Evolutionary conservation across 23 tunicate genomes (phyloP).

Genomic region (Trididemnum clinides): DNA sequence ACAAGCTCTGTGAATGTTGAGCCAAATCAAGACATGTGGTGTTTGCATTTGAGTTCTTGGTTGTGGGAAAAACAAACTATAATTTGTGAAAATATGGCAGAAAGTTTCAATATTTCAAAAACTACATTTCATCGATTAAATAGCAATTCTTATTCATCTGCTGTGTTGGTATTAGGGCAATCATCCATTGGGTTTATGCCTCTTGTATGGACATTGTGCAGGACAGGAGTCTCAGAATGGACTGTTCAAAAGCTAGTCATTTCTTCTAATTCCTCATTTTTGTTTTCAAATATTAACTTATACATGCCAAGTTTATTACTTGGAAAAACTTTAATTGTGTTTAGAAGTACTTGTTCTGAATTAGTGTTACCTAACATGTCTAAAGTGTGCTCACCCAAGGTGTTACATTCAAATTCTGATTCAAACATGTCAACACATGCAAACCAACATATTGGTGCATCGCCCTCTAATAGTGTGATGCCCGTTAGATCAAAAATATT

Average conservation of each 20-base stretch:
- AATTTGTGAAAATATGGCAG: conserved; percentile 15
- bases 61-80: conserved; percentile 67
- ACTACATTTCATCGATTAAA: neutral
- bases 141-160: conserved; percentile 27
- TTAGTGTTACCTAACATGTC: neutral
- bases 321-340: conserved; percentile 18
- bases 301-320: neutral
- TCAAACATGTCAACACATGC: neutral
- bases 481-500: neutral
- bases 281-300: neutral
- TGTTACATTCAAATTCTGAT: neutral
- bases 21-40: conserved; percentile 50
- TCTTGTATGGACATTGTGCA: neutral
- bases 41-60: conserved; percentile 47
- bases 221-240: conserved; percentile 25
- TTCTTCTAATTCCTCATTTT: neutral
- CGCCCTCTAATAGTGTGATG: neutral
- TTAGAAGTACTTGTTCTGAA: conserved; percentile 17
- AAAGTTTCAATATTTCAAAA: conserved; percentile 1
- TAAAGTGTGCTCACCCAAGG: neutral
- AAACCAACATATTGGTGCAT: no score
- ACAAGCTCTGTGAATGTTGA: neutral
- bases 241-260: neutral
- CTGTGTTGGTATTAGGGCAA: neutral
- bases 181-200: neutral